A percentile compares a stretch with the other conserved stretches of the same genome.
Conservation (phyloP, 2,888 invertebrate species). For the Rotaria macrura region DNA sequence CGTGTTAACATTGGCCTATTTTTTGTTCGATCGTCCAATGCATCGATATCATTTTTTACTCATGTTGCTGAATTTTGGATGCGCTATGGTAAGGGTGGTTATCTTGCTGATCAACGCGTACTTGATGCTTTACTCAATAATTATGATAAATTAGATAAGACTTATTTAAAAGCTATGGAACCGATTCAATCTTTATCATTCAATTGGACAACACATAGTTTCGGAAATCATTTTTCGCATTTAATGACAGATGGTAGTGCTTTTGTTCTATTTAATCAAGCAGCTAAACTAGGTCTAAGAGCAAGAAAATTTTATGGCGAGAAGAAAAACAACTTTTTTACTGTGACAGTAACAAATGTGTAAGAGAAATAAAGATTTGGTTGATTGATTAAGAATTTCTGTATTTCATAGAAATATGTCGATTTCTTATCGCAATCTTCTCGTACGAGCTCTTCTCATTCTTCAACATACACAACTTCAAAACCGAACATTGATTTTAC, state of each 20-base stretch:
- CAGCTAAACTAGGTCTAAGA: background rate
- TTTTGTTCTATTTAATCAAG: background rate
- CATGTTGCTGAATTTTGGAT: background rate
- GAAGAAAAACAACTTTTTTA: background rate
- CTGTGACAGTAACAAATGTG: background rate
- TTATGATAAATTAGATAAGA: background rate
- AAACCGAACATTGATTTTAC: background rate
- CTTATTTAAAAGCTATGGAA: background rate
- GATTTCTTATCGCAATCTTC: background rate
- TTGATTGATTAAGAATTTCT: background rate
- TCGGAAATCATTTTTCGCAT: conserved; percentile 1
- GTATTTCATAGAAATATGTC: background rate
- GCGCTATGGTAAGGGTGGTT: background rate
- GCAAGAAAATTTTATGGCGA: background rate
- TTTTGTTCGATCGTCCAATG: background rate
- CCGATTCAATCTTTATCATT: background rate
- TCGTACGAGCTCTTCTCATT: background rate
- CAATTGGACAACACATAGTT: background rate
- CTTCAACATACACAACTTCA: background rate
- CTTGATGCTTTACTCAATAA: conserved; percentile 11
- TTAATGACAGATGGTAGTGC: conserved; percentile 6
- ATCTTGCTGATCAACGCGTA: background rate
- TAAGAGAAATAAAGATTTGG: background rate
- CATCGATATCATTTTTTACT: background rate
- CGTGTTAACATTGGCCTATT: background rate